These are phyloP conservation scores for Ameiurus melas DNA, from an alignment of 2,113 vertebrate genomes.

Conservation along the genomic window DNA sequence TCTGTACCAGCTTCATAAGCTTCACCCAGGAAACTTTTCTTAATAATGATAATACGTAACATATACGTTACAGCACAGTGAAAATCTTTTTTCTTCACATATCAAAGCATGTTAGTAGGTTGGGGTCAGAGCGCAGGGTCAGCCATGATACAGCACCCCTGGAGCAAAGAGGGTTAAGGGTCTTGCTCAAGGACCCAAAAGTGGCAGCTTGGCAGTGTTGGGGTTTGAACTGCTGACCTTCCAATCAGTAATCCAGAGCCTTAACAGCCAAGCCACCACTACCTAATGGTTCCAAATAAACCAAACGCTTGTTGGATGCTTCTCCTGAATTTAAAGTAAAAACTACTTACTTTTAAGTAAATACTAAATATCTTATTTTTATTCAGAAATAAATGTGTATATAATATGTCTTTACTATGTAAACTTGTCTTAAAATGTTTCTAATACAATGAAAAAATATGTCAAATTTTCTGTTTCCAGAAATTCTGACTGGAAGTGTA, in stretches of 20 bases:
- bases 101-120: too few relatives aligned
- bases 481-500: not conserved
- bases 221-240: too few relatives aligned
- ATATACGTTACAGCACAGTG: too few relatives aligned
- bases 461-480: not conserved
- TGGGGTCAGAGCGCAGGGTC: too few relatives aligned
- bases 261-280: too few relatives aligned
- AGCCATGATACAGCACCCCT: too few relatives aligned
- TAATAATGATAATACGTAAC: too few relatives aligned
- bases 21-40: not conserved
- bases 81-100: too few relatives aligned
- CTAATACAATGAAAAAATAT: not conserved
- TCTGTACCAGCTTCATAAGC: not conserved
- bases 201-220: too few relatives aligned
- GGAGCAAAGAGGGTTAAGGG: too few relatives aligned
- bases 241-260: too few relatives aligned
- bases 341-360: not conserved
- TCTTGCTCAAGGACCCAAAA: too few relatives aligned
- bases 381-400: not conserved
- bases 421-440: not conserved
- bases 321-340: not conserved
- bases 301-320: not conserved
- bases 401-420: not conserved
- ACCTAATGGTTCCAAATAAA: not conserved
- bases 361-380: not conserved